Evolutionary conservation across 2,797 vertebrate species (phyloP), one percentile per base, ranked within the genome.

Genomic region (Fistularia commersonii): DNA sequence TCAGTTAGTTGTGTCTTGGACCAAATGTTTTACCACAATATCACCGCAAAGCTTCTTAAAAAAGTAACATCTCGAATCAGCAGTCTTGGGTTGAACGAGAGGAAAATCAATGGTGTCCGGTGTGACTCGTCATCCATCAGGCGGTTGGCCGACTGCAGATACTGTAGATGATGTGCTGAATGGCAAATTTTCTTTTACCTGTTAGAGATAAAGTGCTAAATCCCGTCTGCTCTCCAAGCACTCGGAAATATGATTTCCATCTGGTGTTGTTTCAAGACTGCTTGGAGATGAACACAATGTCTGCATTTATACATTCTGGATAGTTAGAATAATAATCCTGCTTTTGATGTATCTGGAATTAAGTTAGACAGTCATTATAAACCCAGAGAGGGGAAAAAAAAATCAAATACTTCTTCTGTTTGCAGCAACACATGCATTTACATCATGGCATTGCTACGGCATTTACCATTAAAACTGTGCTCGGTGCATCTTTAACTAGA

Each of bases 51-150:
- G 57, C 48, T 51, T 72, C 69, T 66, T 58, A 55, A 74, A 66
- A 74, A 73, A 51, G 57, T 57, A 72, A 69, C 76, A 79, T 78
- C 69, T 77, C 55, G 77, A 77, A 79, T 87, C 83, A 77, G 80
- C 79, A 81, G 51, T 79, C 62, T 74, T 37, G 32, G 66, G 58
- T 63, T 75, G 66, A 63, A 50, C 64, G 66, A 59, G 71, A 6
- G 32, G 58, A 60, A 80, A 87, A 86, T 86, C 78, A 64, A 82
- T 86, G 64, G 77, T 45, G 75, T 82, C 68, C 33, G 14, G 45
- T 45, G 66, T 55, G 71, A 63, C 54, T 60, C 8, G 58, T 61
- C 59, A 82, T 84, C 86, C 71, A 72, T 87, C 83, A 86, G 56
- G 64, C 36, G 2, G 32, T 8, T 8, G 60, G 69, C 60, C 42